Evolutionary conservation across 2,797 vertebrate genomes (phyloP).

Genomic region (Anomalospiza imberbis): DNA sequence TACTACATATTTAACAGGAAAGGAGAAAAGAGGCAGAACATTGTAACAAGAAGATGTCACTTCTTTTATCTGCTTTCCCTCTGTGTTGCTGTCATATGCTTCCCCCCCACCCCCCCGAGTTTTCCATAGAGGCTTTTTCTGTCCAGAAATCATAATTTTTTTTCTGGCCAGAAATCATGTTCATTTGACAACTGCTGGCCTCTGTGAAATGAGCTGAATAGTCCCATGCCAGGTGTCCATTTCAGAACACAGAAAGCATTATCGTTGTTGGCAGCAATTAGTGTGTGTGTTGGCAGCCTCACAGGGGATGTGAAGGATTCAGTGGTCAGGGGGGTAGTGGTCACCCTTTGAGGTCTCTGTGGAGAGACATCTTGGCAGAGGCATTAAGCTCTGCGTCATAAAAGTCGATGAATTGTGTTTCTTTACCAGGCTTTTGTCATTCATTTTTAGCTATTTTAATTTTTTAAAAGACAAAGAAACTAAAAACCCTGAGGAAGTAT

Average conservation of each 20-base stretch:
- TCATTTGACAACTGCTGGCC: background rate
- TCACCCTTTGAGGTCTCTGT: background rate
- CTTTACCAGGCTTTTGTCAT: background rate
- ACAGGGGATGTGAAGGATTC: background rate
- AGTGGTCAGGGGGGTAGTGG: background rate
- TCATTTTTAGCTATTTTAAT: background rate
- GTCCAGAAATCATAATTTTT: background rate
- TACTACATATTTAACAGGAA: background rate
- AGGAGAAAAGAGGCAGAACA: background rate
- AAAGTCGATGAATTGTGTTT: background rate
- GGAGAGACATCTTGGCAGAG: background rate
- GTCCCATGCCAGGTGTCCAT: conserved; percentile 16
- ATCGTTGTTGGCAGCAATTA: background rate
- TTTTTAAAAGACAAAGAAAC: background rate
- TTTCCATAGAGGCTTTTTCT: background rate
- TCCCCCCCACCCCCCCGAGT: rapidly evolving
- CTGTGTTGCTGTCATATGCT: rapidly evolving
- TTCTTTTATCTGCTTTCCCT: background rate
- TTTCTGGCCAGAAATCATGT: background rate
- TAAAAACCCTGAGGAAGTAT: background rate
- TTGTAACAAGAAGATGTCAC: background rate
- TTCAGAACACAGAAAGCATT: background rate
- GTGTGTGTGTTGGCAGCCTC: background rate
- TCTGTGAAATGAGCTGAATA: background rate
- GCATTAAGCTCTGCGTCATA: background rate